phyloP scores from a whole-genome alignment of 2,113 vertebrate genomes.

The Balaeniceps rex region DNA sequence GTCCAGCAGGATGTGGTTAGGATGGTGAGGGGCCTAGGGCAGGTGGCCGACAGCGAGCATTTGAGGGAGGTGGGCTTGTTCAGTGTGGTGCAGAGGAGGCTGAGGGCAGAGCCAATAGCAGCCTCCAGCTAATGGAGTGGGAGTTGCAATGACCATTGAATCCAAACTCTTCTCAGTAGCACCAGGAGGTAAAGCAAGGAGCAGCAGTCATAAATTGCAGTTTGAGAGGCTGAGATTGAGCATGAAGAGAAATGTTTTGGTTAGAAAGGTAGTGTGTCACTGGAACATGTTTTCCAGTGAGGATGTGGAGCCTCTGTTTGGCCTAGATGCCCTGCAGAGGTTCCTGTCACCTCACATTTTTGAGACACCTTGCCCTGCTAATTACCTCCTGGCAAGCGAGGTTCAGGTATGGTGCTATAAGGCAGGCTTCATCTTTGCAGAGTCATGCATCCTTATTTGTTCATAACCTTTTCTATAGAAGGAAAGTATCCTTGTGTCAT shows the following conservation, averaged over 20 bases:
- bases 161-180: neutral
- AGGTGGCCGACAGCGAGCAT: neutral
- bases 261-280: neutral
- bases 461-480: neutral
- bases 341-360: neutral
- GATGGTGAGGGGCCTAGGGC: neutral
- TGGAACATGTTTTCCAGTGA: neutral
- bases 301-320: neutral
- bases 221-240: neutral
- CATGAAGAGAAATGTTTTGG: neutral
- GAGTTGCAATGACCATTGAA: neutral
- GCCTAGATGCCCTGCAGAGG: neutral
- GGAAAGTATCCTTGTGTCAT: neutral
- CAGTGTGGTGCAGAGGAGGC: neutral
- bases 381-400: neutral
- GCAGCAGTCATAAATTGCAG: neutral
- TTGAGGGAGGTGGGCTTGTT: neutral
- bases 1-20: neutral
- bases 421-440: neutral
- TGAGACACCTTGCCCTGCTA: neutral
- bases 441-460: neutral
- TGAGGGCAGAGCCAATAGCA: neutral
- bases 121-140: neutral
- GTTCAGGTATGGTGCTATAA: neutral
- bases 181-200: neutral